Evolutionary conservation across 2,888 invertebrate genomes (phyloP).

Genomic region (Apamea epomidion): DNA sequence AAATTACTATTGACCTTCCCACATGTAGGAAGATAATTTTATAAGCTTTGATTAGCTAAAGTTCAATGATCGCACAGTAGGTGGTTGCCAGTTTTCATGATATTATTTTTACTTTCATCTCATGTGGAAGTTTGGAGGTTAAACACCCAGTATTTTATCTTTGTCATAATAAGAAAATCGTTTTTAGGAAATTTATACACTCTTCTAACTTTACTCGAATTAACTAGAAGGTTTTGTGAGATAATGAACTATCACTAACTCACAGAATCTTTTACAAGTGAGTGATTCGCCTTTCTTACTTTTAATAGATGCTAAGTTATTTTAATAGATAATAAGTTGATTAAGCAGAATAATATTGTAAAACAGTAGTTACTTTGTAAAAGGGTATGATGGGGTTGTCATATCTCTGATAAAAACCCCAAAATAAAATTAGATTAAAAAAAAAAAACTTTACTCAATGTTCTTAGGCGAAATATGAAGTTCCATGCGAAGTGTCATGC

Average conservation of each 20-base stretch:
- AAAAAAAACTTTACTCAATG: too few species aligned
- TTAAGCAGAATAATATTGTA: too few species aligned
- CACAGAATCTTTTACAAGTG: too few species aligned
- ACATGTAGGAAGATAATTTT: conserved; percentile 22
- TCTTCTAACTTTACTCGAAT: neutral
- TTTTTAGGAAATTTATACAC: neutral
- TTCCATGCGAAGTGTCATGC: neutral
- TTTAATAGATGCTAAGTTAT: too few species aligned
- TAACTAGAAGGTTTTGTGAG: too few species aligned
- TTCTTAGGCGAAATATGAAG: neutral
- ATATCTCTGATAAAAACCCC: too few species aligned
- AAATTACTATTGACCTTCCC: neutral
- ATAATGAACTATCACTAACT: too few species aligned
- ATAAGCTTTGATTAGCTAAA: conserved; percentile 16
- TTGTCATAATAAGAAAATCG: neutral
- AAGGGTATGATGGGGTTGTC: too few species aligned
- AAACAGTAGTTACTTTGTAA: too few species aligned
- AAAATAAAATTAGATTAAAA: too few species aligned
- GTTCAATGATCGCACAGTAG: conserved; percentile 11
- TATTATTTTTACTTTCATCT: conserved; percentile 3
- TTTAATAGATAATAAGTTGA: too few species aligned
- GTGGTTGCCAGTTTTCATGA: conserved; percentile 4
- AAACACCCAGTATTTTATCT: conserved; percentile 7
- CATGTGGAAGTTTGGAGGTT: neutral
- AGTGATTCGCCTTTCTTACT: too few species aligned